These are phyloP conservation scores for Volucella inflata DNA, from an alignment of 2,888 invertebrate genomes.

Conservation along the genomic window DNA sequence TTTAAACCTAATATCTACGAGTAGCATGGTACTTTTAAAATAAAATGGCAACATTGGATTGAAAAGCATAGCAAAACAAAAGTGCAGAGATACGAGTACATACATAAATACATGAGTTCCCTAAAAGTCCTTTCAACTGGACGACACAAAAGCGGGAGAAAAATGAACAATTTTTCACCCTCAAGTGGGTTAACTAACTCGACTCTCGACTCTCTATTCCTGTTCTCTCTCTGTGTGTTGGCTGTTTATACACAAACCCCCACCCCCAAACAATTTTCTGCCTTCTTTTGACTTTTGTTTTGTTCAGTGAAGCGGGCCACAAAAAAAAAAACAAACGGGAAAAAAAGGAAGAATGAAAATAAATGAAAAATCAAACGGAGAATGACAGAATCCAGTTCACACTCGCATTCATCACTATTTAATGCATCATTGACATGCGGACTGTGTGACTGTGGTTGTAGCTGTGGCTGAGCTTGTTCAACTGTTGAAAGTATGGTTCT, in stretches of 20 bases:
- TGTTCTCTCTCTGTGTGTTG: not conserved
- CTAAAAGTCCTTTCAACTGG: not conserved
- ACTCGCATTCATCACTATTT: conserved; percentile 57
- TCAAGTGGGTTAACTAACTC: conserved; percentile 15
- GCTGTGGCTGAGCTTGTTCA: not conserved
- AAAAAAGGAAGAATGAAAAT: not conserved
- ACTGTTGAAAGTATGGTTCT: too few relatives aligned
- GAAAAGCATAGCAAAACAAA: too few relatives aligned
- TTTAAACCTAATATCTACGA: too few relatives aligned
- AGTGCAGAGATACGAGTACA: too few relatives aligned
- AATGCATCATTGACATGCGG: conserved; percentile 62
- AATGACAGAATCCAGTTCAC: conserved; percentile 48
- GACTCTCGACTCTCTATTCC: too few relatives aligned
- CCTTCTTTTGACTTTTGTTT: conserved; percentile 4
- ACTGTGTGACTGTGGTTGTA: conserved; percentile 12
- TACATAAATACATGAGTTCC: too few relatives aligned
- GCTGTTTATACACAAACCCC: not conserved
- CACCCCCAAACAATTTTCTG: not conserved
- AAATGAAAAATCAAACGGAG: conserved; percentile 41
- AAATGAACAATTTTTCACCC: conserved; percentile 37
- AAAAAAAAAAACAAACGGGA: not conserved
- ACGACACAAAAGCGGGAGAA: conserved; percentile 12
- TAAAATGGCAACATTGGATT: too few relatives aligned
- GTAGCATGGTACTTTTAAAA: too few relatives aligned
- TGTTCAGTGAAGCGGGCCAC: conserved; percentile 18